phyloP scores from a whole-genome alignment of 2,113 vertebrate species.

The Irena cyanogastra region DNA sequence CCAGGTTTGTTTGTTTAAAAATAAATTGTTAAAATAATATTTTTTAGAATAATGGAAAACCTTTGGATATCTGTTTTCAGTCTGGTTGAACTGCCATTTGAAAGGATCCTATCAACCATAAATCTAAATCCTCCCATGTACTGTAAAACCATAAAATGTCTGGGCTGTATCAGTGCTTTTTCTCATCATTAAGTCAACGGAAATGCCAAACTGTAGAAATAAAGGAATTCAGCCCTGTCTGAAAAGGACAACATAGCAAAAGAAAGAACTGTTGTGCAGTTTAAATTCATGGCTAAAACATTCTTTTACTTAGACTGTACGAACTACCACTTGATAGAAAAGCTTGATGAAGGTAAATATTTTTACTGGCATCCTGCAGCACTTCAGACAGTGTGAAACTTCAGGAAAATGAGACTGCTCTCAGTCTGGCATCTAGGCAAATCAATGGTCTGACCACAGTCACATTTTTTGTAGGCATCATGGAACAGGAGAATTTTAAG shows the following conservation, averaged over 20 bases:
- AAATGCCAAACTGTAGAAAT: background rate
- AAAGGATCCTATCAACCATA: background rate
- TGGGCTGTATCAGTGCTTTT: background rate
- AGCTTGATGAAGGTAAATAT: background rate
- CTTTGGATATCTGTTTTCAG: background rate
- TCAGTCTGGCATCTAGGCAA: background rate
- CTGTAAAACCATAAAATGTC: background rate
- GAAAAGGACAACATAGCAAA: background rate
- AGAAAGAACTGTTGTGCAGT: background rate
- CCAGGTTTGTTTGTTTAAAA: background rate
- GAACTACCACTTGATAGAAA: background rate
- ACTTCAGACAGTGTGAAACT: background rate
- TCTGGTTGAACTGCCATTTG: background rate
- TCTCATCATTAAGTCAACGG: background rate
- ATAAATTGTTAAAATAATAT: background rate
- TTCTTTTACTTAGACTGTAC: background rate
- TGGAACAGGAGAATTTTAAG: background rate
- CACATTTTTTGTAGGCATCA: background rate
- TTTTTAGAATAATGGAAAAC: background rate
- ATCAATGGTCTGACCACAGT: background rate
- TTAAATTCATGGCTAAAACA: background rate
- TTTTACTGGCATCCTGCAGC: conserved; percentile 1
- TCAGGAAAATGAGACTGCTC: background rate
- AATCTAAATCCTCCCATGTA: background rate
- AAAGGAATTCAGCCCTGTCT: background rate